Conservation (phyloP, 2,113 vertebrate species). For the Rhineura floridana region DNA sequence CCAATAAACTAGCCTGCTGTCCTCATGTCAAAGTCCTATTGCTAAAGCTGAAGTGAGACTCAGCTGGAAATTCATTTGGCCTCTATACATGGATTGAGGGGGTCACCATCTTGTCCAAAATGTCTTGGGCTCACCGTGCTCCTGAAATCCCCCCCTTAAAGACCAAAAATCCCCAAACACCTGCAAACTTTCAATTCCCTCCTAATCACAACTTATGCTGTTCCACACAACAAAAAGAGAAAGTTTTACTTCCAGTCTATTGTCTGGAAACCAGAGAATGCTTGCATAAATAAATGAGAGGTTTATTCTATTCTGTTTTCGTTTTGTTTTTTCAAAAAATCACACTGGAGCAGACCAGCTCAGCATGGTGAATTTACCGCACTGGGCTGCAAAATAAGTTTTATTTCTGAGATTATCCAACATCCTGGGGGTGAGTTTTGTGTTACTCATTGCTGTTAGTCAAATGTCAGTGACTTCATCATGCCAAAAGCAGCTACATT, state of each 20-base stretch:
- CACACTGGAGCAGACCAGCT: not conserved
- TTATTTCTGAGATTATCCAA: slow-evolving; percentile 22
- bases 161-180: too few species aligned
- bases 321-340: not conserved
- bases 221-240: not conserved
- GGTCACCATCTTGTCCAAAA: too few species aligned
- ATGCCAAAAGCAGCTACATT: not conserved
- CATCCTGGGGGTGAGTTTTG: not conserved
- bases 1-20: too few species aligned
- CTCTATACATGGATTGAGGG: too few species aligned
- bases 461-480: slow-evolving; percentile 22
- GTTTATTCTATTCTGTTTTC: not conserved
- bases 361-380: not conserved
- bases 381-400: not conserved
- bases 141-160: not conserved
- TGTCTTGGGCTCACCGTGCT: too few species aligned
- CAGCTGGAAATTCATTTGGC: too few species aligned
- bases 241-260: not conserved
- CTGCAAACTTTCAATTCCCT: not conserved
- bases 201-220: not conserved
- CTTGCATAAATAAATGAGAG: not conserved
- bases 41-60: too few species aligned
- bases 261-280: not conserved
- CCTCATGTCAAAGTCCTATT: too few species aligned
- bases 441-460: slow-evolving; percentile 29